Evolutionary conservation across 2,888 invertebrate genomes (phyloP).

Genomic region (Meta bourneti): DNA sequence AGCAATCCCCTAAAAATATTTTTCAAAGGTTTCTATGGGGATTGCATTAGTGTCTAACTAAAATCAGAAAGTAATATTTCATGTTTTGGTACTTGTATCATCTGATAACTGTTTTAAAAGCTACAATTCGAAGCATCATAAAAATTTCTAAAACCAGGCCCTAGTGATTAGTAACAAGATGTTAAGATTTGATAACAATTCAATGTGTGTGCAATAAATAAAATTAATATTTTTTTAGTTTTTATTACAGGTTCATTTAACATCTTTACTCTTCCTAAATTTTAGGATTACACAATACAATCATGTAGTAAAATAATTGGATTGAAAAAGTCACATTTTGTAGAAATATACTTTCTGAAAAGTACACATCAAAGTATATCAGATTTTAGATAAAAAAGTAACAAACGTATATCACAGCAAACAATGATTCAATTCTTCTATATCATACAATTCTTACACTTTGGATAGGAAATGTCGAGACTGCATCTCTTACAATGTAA

Average conservation of each 20-base stretch:
- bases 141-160: too few species aligned
- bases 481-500: too few species aligned
- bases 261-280: not conserved
- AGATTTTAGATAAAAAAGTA: not conserved
- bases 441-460: not conserved
- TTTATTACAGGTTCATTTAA: not conserved
- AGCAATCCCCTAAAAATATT: too few species aligned
- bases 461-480: too few species aligned
- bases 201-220: not conserved
- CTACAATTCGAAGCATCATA: not conserved
- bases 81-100: not conserved
- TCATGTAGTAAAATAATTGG: not conserved
- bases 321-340: constrained; percentile 2
- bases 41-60: not conserved
- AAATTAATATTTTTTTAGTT: not conserved
- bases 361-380: not conserved
- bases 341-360: not conserved
- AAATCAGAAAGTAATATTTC: not conserved
- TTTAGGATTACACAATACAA: not conserved
- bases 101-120: not conserved
- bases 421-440: constrained; percentile 1
- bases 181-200: not conserved
- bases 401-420: constrained; percentile 2
- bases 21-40: too few species aligned
- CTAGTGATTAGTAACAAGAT: not conserved